Base-by-base conservation (phyloP, 2,888 invertebrate species). In the Andrena marginata region DNA sequence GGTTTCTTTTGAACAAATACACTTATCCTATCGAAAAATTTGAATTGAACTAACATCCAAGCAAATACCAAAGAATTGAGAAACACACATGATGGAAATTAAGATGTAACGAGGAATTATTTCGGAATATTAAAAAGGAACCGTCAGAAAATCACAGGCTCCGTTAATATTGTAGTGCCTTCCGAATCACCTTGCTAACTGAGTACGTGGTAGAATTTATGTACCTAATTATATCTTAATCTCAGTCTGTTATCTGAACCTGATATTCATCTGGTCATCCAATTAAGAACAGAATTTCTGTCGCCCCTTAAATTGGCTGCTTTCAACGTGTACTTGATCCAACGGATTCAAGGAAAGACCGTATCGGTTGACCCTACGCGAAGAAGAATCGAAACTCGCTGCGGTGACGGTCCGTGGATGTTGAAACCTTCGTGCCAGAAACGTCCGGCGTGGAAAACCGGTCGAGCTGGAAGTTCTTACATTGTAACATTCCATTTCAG, bases 391-490 rank as follows among this genome's bases (percentile, higher is more conserved):
- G 75, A 80, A 71, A 73, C 67, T 67, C 71, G 73, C 42, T 23
- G 62, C 67, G 51, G 26, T 60, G 76, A 70, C 76, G 85, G 62
- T 76, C 67, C 80, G 76, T 82, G 73, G 76, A 83, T 65, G 75
- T 26, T 77, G 75, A 76, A 84, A 75, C 77, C 62, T 70, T 69
- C 71, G 31, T 62, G 77, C n/a, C 74, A 72, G 85, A 78, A 78
- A 80, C 69, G 74, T 77, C 67, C 64, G 56, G 80, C 77, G 63
- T 49, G 80, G 83, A 77, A 83, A 87, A 87, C 87, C 87, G 83
- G 85, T 87, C 83, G 75, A 29, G 83, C 77, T 85, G 79, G 75
- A 71, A 77, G 75, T 87, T 87, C 83, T 85, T 81, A 49, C 77
- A 7, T 31, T 48, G 75, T 60, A 67, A 73, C 84, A 86, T 86